These are phyloP conservation scores for Sphyrna mokarran DNA, from an alignment of 2,113 vertebrate species.

Conservation along the genomic window DNA sequence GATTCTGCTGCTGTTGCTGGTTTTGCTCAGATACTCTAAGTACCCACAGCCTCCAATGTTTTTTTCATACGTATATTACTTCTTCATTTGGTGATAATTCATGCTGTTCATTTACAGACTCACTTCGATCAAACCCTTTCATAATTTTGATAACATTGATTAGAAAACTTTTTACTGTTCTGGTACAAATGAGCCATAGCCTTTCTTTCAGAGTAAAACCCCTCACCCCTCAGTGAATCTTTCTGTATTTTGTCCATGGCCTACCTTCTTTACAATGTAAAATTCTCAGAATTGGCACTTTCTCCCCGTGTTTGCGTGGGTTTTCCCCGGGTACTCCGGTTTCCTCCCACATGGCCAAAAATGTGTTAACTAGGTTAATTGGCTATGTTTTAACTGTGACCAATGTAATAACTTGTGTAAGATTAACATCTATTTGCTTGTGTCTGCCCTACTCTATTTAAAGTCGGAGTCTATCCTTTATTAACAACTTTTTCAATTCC, in stretches of 20 bases:
- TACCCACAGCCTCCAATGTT: not conserved
- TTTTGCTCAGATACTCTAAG: not conserved
- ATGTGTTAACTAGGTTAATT: no score
- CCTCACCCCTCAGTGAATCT: no score
- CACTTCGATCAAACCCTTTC: not conserved
- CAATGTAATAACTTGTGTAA: not conserved
- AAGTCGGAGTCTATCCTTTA: not conserved
- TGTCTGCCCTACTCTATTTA: not conserved
- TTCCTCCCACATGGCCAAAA: no score
- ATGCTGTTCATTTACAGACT: not conserved
- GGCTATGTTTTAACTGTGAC: not conserved
- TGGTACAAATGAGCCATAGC: not conserved
- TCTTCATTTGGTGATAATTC: not conserved
- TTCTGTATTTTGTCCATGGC: not conserved
- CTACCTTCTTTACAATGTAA: not conserved
- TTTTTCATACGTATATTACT: not conserved
- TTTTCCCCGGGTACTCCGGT: no score
- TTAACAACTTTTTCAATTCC: not conserved
- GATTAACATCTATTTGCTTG: not conserved
- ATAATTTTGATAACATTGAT: constrained; percentile 2
- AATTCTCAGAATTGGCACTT: not conserved
- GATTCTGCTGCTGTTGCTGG: not conserved
- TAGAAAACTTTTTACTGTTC: not conserved
- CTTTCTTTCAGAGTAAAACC: not conserved
- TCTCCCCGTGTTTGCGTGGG: no score